Evolutionary conservation across 2,113 vertebrate species (phyloP).

Genomic region (Microtus richardsoni): DNA sequence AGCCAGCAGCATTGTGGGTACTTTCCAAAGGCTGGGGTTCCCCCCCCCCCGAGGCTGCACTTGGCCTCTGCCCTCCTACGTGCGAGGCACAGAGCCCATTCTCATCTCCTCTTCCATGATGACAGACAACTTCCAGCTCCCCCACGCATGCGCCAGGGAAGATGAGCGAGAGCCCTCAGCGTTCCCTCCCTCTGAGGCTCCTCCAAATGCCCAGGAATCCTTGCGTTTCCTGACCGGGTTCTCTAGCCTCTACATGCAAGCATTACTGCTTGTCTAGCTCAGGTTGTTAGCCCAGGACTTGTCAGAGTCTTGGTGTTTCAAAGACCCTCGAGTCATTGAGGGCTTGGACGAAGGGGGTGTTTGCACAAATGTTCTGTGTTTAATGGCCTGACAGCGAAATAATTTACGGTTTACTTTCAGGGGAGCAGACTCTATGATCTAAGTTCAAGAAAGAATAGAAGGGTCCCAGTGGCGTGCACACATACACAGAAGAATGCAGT

Average conservation of each 20-base stretch:
- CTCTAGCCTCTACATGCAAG: no score
- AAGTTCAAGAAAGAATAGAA: neutral
- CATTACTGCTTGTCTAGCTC: neutral
- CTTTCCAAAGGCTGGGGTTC: no score
- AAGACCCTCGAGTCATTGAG: accelerated
- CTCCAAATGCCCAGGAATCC: accelerated
- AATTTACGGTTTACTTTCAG: neutral
- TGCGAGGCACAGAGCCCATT: accelerated
- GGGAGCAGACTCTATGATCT: neutral
- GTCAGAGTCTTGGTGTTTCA: neutral
- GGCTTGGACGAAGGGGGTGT: neutral
- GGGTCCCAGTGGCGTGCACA: accelerated
- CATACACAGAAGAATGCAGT: accelerated
- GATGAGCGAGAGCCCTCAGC: accelerated
- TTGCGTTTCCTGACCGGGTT: accelerated
- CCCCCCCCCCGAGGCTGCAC: no score
- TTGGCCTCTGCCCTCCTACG: neutral
- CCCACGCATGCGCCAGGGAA: no score
- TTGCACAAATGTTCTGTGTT: neutral
- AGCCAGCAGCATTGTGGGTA: neutral
- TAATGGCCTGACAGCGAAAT: neutral
- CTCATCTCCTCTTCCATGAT: accelerated
- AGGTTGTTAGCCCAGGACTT: no score
- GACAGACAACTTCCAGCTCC: accelerated
- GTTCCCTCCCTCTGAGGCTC: no score